These are phyloP conservation scores for Euphydryas editha DNA, from an alignment of 2,888 invertebrate genomes.

Conservation along the genomic window DNA sequence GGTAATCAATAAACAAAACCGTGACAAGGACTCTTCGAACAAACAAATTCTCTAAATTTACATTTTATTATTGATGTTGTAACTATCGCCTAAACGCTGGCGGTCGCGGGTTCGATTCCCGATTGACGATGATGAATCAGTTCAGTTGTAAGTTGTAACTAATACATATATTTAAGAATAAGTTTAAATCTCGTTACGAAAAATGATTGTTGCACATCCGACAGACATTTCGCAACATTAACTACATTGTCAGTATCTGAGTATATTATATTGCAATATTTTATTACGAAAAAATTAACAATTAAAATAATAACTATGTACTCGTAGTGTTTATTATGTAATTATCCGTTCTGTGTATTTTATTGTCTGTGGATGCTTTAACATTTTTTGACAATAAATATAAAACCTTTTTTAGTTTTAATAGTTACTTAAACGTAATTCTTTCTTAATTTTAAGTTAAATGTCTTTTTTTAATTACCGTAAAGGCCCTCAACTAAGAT, in stretches of 20 bases:
- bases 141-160: no score
- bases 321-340: constrained; percentile 2
- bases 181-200: constrained; percentile 8
- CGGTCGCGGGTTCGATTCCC: no score
- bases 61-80: no score
- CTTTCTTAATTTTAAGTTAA: background rate
- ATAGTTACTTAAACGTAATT: background rate
- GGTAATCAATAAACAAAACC: no score
- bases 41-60: no score
- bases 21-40: no score
- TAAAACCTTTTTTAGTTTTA: background rate
- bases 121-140: no score
- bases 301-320: constrained; percentile 4
- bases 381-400: background rate
- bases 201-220: background rate
- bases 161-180: background rate
- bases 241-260: background rate
- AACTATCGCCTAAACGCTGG: no score
- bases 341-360: background rate
- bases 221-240: background rate
- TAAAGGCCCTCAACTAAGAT: no score
- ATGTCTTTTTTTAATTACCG: no score
- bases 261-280: constrained; percentile 5
- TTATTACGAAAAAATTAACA: constrained; percentile 9
- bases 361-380: constrained; percentile 3